Conservation (phyloP, 2,888 invertebrate species). For the Philaethria dido region DNA sequence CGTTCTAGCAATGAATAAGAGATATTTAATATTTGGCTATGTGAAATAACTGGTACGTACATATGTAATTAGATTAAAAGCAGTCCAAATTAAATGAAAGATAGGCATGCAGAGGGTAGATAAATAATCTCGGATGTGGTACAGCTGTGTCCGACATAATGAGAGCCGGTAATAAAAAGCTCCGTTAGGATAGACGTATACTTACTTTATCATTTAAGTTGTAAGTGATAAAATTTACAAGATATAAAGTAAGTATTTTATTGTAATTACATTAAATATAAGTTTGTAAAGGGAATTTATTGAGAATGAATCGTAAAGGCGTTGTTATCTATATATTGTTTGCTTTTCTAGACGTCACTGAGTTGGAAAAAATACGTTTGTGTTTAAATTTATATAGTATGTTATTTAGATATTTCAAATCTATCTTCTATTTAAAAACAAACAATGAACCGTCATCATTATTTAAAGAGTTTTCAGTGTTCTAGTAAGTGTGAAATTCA, state of each 20-base stretch:
- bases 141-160: constrained; percentile 39
- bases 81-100: constrained; percentile 41
- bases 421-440: no score
- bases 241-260: neutral
- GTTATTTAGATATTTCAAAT: constrained; percentile 1
- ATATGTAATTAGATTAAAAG: constrained; percentile 39
- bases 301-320: neutral
- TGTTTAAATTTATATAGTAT: neutral
- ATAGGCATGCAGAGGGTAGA: constrained; percentile 35
- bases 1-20: neutral
- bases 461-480: no score
- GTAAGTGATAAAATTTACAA: neutral
- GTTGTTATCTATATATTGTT: neutral
- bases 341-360: neutral
- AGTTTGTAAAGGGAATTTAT: no score
- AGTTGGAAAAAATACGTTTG: neutral
- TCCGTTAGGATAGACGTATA: constrained; percentile 26
- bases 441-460: no score
- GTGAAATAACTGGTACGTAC: constrained; percentile 24
- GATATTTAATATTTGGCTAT: constrained; percentile 28
- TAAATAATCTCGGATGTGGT: constrained; percentile 40
- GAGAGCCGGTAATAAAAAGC: constrained; percentile 34
- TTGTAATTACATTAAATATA: neutral
- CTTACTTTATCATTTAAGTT: constrained; percentile 1
- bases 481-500: no score